Evolutionary conservation across 1,140 invertebrate genomes (phyloP).

Genomic region (Neelides sp.): DNA sequence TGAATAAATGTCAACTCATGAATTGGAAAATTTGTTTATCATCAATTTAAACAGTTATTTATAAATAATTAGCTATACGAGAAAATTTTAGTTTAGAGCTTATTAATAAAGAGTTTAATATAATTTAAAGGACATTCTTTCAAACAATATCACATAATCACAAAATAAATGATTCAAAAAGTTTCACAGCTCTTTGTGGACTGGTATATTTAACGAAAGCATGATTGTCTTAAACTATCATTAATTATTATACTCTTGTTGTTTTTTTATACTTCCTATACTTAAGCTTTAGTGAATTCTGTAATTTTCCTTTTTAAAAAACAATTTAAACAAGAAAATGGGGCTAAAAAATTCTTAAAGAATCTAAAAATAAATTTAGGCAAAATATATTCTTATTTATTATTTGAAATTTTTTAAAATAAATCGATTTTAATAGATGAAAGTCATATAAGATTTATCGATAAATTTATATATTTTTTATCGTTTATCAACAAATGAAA

Average conservation of each 20-base stretch:
- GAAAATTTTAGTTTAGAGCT: not conserved
- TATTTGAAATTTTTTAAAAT: too few relatives aligned
- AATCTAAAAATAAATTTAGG: too few relatives aligned
- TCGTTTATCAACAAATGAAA: too few relatives aligned
- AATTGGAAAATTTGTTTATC: too few relatives aligned
- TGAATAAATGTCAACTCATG: too few relatives aligned
- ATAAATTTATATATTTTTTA: too few relatives aligned
- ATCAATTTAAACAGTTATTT: too few relatives aligned
- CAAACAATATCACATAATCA: not conserved
- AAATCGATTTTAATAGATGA: too few relatives aligned
- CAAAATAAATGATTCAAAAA: not conserved
- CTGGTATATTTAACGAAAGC: not conserved
- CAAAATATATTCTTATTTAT: too few relatives aligned
- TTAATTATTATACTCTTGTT: not conserved
- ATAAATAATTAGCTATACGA: not conserved
- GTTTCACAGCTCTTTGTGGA: not conserved
- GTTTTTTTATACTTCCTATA: not conserved
- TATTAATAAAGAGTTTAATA: not conserved
- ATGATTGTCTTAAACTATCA: not conserved
- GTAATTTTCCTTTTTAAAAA: not conserved
- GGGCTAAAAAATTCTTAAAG: too few relatives aligned
- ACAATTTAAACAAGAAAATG: too few relatives aligned
- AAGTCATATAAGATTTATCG: too few relatives aligned
- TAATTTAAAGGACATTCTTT: not conserved
- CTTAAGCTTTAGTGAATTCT: not conserved